phyloP scores from a whole-genome alignment of 2,888 invertebrate species.

The Cephalotes varians region DNA sequence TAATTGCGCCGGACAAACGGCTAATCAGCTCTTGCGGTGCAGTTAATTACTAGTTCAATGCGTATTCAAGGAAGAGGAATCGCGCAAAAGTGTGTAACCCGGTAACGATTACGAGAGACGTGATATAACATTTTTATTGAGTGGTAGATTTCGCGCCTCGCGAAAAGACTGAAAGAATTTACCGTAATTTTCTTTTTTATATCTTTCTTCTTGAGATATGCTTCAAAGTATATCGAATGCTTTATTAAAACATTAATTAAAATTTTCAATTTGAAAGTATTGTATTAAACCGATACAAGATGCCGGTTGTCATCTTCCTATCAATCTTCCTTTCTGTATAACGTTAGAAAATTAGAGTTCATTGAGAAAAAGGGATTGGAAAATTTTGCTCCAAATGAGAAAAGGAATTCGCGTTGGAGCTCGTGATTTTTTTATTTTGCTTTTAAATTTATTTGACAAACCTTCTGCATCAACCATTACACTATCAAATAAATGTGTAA shows the following conservation, averaged over 20 bases:
- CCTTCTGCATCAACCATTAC: background rate
- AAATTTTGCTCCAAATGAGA: background rate
- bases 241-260: background rate
- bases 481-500: background rate
- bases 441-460: background rate
- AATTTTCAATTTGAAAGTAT: background rate
- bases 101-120: conserved; percentile 20
- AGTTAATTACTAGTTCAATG: conserved; percentile 20
- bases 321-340: background rate
- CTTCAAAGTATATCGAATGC: background rate
- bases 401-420: background rate
- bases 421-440: background rate
- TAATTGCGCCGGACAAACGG: conserved; percentile 53
- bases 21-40: conserved; percentile 30
- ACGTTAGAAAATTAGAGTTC: background rate
- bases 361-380: background rate
- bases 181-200: background rate
- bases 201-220: background rate
- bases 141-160: background rate
- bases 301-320: background rate
- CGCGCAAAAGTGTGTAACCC: conserved; percentile 10
- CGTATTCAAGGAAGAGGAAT: background rate
- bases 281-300: background rate
- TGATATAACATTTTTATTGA: conserved; percentile 45
- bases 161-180: background rate